Conservation (phyloP, 92 coral and sea anemone species). For the Palythoa heliodiscus region DNA sequence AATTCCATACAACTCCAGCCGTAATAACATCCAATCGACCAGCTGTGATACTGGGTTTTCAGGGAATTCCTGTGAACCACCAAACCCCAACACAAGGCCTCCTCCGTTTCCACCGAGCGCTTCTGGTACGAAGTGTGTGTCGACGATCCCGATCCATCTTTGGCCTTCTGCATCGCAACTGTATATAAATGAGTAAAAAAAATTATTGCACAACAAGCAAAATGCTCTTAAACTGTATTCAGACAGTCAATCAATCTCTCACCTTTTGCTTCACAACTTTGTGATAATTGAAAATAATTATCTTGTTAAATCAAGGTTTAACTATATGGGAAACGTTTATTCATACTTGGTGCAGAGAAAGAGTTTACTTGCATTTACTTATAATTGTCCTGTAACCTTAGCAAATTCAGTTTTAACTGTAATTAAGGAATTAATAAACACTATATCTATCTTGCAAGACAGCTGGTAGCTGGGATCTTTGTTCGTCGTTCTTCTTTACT, state of each 20-base stretch:
- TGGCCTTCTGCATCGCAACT: background rate
- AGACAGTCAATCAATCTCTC: too few relatives aligned
- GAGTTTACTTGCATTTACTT: background rate
- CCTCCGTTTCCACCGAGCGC: background rate
- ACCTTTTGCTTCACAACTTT: too few relatives aligned
- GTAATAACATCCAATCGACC: background rate
- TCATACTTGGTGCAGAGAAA: background rate
- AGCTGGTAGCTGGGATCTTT: too few relatives aligned
- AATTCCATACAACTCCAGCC: slow-evolving; percentile 3
- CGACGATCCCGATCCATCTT: background rate
- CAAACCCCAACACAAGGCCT: background rate
- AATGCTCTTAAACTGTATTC: too few relatives aligned
- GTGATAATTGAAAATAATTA: too few relatives aligned
- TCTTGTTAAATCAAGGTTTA: background rate
- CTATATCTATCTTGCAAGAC: too few relatives aligned
- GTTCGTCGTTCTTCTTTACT: too few relatives aligned
- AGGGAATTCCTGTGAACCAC: background rate
- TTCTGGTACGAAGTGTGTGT: background rate
- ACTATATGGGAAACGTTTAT: background rate
- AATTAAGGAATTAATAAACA: too few relatives aligned
- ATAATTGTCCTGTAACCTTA: too few relatives aligned
- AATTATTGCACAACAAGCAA: too few relatives aligned
- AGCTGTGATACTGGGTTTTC: background rate
- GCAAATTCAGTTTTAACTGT: too few relatives aligned
- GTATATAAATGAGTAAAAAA: background rate